phyloP scores from a whole-genome alignment of 2,888 invertebrate species.

The Polydrusus tereticollis region DNA sequence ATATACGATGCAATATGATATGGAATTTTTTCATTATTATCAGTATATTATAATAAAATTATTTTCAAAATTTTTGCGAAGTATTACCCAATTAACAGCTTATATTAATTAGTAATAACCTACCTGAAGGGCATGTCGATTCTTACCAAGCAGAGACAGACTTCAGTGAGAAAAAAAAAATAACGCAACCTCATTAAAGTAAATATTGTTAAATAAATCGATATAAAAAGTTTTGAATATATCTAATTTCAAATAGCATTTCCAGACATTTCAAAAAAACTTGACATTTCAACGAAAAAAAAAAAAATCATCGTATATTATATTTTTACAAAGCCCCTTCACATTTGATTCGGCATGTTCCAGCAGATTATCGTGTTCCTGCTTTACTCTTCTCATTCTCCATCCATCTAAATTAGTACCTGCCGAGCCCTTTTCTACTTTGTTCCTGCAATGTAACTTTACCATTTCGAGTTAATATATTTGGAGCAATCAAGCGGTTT shows the following conservation, averaged over 20 bases:
- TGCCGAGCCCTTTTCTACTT: slow-evolving; percentile 29
- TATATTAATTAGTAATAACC: too few relatives aligned
- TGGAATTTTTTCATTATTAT: too few relatives aligned
- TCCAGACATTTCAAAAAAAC: not conserved
- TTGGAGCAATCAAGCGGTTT: not conserved
- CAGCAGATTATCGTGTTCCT: slow-evolving; percentile 26
- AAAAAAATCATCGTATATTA: slow-evolving; percentile 11
- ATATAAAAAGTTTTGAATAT: not conserved
- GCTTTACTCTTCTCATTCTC: slow-evolving; percentile 24
- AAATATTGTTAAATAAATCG: not conserved
- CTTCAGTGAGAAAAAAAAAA: too few relatives aligned
- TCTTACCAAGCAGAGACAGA: too few relatives aligned
- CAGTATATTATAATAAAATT: too few relatives aligned
- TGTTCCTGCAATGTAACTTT: slow-evolving; percentile 20
- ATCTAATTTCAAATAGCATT: not conserved
- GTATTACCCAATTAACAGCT: too few relatives aligned
- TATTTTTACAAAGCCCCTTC: slow-evolving; percentile 22
- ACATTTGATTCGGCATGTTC: slow-evolving; percentile 27
- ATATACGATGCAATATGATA: too few relatives aligned
- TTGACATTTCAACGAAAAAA: slow-evolving; percentile 3
- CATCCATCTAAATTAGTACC: slow-evolving; percentile 43
- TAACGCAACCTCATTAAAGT: not conserved
- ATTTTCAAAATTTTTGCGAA: too few relatives aligned
- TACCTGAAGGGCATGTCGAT: too few relatives aligned
- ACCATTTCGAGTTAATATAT: slow-evolving; percentile 11